Base-by-base conservation (phyloP, 2,888 invertebrate genomes). In the Mongoloraphidia duomilia region DNA sequence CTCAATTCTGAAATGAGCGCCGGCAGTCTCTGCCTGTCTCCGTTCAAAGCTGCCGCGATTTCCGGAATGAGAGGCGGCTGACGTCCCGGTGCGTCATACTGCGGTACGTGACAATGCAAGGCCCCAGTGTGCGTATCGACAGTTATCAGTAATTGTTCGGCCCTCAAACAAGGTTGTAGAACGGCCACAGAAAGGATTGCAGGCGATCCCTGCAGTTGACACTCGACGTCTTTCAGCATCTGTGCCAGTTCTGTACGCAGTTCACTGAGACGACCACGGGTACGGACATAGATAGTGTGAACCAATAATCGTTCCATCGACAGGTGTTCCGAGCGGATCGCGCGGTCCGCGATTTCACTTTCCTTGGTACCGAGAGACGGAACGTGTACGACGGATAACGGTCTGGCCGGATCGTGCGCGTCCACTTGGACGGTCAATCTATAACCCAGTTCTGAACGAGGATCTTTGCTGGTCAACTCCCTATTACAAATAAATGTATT, bases 51-150 rank as follows among this genome's bases (percentile, higher is more conserved):
- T 42, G 78, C 73, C 57, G 92, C 90, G 50, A 95, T 75, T 51
- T 93, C 93, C 3, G 80, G 75, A 59, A 88, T 80, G 54, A 83
- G 73, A 34, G 85, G 84, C 50, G 89, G 84, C 4, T 17, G 17
- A 17, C 17, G 17, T 17, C 17, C 17, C 17, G 17, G 17, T 55
- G 74, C 75, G 56, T 89, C 83, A 68, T 91, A 91, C 61, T 92
- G 91, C 9, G 92, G 92, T 41, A 95, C 88, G 61, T 94, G 91
- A 57, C 91, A 89, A 55, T 92, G 84, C 58, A 91, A 76, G 69
- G 88, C 83, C 0, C 96, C 96, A 8, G 90, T 90, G 67, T 94
- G 93, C 35, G 93, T 91, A 65, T 95, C 93, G 46, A 96, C 92
- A 33, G 93, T 88, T 50, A 96, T 84, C 50, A 94, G 75, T 54